These are phyloP conservation scores for Malaclemys terrapin DNA, from an alignment of 2,113 vertebrate species.

Conservation along the genomic window DNA sequence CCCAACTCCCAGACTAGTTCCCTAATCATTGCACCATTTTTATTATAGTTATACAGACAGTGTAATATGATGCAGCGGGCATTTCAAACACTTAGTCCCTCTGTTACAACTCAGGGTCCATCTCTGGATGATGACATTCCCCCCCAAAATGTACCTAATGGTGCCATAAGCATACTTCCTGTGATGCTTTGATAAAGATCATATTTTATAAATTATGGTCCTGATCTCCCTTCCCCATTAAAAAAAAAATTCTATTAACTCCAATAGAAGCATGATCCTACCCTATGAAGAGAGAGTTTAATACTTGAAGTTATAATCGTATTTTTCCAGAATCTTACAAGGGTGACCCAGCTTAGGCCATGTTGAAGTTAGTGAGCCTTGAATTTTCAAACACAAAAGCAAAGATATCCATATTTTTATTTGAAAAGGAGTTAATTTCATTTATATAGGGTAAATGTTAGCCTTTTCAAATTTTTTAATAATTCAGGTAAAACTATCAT, in stretches of 20 bases:
- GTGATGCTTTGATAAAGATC: neutral
- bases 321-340: neutral
- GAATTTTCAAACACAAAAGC: neutral
- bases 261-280: neutral
- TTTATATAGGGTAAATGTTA: neutral
- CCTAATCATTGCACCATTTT: too few relatives aligned
- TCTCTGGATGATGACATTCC: accelerated
- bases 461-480: neutral
- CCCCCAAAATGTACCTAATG: accelerated
- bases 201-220: neutral
- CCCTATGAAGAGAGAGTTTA: neutral
- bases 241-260: neutral
- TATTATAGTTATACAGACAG: too few relatives aligned
- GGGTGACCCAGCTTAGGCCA: neutral
- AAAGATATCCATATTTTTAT: neutral
- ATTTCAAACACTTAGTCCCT: neutral
- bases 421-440: neutral
- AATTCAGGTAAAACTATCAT: neutral
- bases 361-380: neutral
- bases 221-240: neutral
- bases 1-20: neutral
- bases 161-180: neutral
- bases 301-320: neutral
- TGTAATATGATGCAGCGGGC: neutral
- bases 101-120: neutral